Conservation (phyloP, 2,113 vertebrate genomes). For the Microtus ochrogaster region DNA sequence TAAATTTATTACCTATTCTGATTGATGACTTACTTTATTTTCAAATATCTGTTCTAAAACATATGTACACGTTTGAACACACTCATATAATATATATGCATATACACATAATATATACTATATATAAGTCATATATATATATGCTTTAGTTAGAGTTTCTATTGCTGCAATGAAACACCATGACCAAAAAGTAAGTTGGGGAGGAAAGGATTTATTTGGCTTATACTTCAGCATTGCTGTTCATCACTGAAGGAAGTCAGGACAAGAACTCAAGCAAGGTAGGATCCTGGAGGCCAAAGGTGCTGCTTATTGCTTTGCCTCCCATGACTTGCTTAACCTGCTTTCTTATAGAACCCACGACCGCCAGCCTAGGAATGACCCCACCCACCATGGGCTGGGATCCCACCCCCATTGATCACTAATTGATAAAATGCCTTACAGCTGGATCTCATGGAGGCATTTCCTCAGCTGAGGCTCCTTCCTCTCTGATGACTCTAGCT, state of each 20-base stretch:
- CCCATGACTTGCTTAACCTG: neutral
- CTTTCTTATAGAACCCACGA: neutral
- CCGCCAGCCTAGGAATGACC: neutral
- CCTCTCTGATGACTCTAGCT: neutral
- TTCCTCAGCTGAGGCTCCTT: neutral
- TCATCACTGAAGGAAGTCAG: neutral
- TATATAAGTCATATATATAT: too few relatives aligned
- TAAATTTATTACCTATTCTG: neutral
- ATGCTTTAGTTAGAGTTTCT: neutral
- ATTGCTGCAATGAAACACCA: neutral
- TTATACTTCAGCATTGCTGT: neutral
- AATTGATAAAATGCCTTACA: neutral
- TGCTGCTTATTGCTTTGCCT: neutral
- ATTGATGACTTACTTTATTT: constrained; percentile 26
- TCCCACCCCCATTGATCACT: neutral
- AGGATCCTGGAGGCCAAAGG: neutral
- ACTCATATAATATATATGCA: neutral
- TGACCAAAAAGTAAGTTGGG: neutral
- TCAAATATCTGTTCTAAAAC: neutral
- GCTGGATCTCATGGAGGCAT: neutral
- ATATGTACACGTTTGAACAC: neutral
- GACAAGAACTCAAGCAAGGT: neutral
- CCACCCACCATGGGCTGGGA: neutral
- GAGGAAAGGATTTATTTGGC: neutral
- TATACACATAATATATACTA: too few relatives aligned